A percentile compares a stretch with the other conserved stretches of the same genome.
phyloP scores from a whole-genome alignment of 2,113 vertebrate species.

The Cinclus cinclus region DNA sequence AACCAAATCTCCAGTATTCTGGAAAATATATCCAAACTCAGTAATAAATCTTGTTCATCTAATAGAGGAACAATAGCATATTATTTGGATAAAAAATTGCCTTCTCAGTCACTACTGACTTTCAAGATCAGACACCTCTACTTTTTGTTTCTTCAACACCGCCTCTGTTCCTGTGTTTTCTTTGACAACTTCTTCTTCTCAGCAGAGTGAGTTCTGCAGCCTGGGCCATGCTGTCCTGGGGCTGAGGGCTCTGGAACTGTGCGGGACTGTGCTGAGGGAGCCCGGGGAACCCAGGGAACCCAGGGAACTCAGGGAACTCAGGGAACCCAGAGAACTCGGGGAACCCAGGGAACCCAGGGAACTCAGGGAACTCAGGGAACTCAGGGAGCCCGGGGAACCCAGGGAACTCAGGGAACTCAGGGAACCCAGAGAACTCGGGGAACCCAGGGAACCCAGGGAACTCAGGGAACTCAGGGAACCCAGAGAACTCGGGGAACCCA shows the following conservation, averaged over 20 bases:
- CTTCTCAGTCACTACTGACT: not conserved
- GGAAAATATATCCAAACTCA: not conserved
- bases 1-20: not conserved
- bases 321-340: too few species aligned
- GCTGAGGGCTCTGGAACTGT: rapidly evolving
- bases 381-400: too few species aligned
- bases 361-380: too few species aligned
- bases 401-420: rapidly evolving
- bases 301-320: rapidly evolving
- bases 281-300: not conserved
- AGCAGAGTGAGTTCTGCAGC: rapidly evolving
- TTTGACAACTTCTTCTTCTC: not conserved
- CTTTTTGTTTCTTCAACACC: too few species aligned
- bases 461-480: rapidly evolving
- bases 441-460: not conserved
- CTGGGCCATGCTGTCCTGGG: rapidly evolving
- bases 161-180: not conserved
- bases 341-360: too few species aligned
- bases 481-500: too few species aligned
- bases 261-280: rapidly evolving
- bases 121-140: not conserved
- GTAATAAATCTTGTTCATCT: not conserved
- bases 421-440: rapidly evolving
- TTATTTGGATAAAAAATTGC: not conserved
- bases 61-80: rapidly evolving